These are phyloP conservation scores for Tenrec ecaudatus DNA, from an alignment of 2,113 vertebrate genomes.

Conservation along the genomic window DNA sequence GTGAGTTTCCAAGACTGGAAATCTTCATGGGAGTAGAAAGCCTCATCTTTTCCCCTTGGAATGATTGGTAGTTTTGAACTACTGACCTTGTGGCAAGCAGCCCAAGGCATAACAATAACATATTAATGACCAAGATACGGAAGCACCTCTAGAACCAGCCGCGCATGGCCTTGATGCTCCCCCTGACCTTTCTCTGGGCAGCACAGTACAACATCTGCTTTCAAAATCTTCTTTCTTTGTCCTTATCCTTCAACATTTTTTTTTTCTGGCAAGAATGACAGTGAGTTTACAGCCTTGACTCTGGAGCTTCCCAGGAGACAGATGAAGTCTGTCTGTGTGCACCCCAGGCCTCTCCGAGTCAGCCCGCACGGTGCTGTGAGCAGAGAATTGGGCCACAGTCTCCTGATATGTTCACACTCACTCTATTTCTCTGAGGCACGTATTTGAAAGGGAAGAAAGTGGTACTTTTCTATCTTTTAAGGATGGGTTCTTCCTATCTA, in stretches of 20 bases:
- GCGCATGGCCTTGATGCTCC: not conserved
- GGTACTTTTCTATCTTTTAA: conserved; percentile 48
- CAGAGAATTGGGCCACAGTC: not conserved
- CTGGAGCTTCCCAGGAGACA: not conserved
- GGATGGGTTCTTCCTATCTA: conserved; percentile 14
- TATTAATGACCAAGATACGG: too few species aligned
- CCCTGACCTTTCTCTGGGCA: not conserved
- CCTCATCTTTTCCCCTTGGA: too few species aligned
- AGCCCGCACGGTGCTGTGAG: not conserved
- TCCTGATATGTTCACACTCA: conserved; percentile 2
- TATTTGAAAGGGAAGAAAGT: conserved; percentile 50
- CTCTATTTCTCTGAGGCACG: not conserved
- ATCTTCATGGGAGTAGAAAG: too few species aligned
- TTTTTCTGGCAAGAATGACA: conserved; percentile 38
- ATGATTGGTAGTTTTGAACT: too few species aligned
- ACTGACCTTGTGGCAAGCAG: too few species aligned
- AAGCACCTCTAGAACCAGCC: not conserved
- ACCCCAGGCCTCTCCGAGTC: not conserved
- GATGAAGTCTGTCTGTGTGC: not conserved
- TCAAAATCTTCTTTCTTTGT: conserved; percentile 26
- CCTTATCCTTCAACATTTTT: not conserved
- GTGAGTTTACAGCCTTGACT: not conserved
- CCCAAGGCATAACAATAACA: too few species aligned
- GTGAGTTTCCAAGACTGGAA: too few species aligned
- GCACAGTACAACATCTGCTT: not conserved